Conservation (phyloP, 2,113 vertebrate genomes). For the Festucalex cinctus region DNA sequence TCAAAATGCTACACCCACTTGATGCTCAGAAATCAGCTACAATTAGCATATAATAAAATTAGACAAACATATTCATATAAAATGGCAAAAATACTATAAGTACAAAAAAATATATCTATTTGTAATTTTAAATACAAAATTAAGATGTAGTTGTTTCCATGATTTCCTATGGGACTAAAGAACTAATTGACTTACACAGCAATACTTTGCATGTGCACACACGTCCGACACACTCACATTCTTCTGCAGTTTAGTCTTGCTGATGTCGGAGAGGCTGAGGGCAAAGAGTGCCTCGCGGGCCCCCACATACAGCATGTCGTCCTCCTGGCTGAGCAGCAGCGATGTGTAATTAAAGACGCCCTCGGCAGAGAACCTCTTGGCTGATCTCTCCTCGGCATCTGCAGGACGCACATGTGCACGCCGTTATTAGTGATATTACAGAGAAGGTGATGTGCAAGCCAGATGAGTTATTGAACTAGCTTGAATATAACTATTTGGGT, state of each 20-base stretch:
- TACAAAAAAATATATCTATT: not conserved
- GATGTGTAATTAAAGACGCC: conserved; percentile 84
- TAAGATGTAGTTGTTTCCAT: not conserved
- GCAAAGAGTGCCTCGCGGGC: conserved; percentile 84
- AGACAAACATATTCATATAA: not conserved
- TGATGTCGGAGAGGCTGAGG: conserved; percentile 78
- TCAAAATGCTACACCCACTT: not conserved
- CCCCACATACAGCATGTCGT: conserved; percentile 82
- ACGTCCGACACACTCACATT: conserved; percentile 59
- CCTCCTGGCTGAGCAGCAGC: conserved; percentile 84
- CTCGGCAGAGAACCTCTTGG: conserved; percentile 76
- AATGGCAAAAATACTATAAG: not conserved
- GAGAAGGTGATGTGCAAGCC: not conserved
- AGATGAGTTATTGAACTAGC: no score
- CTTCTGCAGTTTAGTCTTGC: conserved; percentile 68
- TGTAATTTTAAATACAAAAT: not conserved
- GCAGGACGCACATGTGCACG: not conserved
- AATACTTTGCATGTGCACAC: not conserved
- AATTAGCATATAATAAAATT: not conserved
- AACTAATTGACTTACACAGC: not conserved
- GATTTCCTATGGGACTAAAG: not conserved
- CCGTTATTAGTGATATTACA: not conserved
- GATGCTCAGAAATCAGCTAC: not conserved
- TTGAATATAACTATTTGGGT: no score
- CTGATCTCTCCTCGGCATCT: conserved; percentile 75